A percentile compares a stretch with the other conserved stretches of the same genome.
These are phyloP conservation scores for Electrophaes corylata DNA, from an alignment of 2,888 invertebrate genomes.

Conservation along the genomic window DNA sequence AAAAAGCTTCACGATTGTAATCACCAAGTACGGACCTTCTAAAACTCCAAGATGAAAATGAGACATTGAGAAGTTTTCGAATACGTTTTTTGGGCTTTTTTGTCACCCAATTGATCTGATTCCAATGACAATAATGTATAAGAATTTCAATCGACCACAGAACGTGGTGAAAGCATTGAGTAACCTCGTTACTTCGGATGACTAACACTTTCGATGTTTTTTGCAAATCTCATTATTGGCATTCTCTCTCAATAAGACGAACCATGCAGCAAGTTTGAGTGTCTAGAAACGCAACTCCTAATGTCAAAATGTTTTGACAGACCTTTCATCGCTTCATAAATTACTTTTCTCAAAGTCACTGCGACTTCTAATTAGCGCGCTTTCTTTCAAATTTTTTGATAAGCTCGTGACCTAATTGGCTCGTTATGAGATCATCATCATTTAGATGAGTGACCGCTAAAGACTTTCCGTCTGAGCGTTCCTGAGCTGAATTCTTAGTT, in stretches of 20 bases:
- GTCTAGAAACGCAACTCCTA: neutral
- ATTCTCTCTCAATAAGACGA: conserved; percentile 12
- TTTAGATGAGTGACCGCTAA: too few species aligned
- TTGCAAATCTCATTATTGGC: conserved; percentile 30
- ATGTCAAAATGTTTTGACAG: neutral
- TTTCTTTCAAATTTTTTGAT: too few species aligned
- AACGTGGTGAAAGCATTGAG: conserved; percentile 34
- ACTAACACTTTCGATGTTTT: conserved; percentile 37
- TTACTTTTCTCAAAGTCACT: too few species aligned
- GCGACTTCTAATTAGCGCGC: too few species aligned
- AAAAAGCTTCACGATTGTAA: too few species aligned
- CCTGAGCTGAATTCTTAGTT: too few species aligned
- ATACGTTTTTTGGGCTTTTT: neutral
- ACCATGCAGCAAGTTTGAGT: neutral
- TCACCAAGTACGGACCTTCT: too few species aligned
- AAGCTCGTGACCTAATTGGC: too few species aligned
- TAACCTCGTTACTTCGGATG: conserved; percentile 36
- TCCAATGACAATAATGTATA: conserved; percentile 18
- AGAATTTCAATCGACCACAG: conserved; percentile 31
- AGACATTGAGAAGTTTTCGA: neutral
- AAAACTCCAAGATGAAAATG: too few species aligned
- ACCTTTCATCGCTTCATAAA: too few species aligned
- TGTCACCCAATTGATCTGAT: neutral
- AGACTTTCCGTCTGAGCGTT: too few species aligned
- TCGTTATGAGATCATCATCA: too few species aligned